These are phyloP conservation scores for Patella ulyssiponensis DNA, from an alignment of 2,888 invertebrate species.

Conservation along the genomic window DNA sequence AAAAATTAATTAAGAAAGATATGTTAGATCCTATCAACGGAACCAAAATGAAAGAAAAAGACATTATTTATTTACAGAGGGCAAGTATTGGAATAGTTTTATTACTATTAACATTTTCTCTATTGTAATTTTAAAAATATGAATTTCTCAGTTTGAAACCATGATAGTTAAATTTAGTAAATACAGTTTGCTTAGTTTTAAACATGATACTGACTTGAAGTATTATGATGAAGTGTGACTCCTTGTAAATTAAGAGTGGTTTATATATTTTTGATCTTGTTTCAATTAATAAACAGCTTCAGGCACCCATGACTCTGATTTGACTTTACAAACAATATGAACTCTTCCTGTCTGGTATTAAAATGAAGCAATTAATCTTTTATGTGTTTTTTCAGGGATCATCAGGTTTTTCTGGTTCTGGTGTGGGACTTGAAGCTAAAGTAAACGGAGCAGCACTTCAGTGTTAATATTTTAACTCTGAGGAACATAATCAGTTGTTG, in stretches of 20 bases:
- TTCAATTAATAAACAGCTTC: no score
- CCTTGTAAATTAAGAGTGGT: no score
- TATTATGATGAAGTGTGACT: no score
- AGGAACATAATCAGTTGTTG: no score
- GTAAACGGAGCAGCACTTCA: slow-evolving; percentile 67
- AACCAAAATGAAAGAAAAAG: slow-evolving; percentile 85
- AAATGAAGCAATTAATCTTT: not conserved
- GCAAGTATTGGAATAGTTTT: slow-evolving; percentile 73
- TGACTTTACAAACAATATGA: no score
- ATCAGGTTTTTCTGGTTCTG: slow-evolving; percentile 92
- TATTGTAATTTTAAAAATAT: no score
- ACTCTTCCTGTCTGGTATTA: not conserved
- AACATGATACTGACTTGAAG: no score
- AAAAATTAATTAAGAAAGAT: slow-evolving; percentile 95
- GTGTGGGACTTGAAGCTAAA: slow-evolving; percentile 82
- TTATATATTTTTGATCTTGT: no score
- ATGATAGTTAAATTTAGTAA: no score
- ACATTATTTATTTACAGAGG: slow-evolving; percentile 92
- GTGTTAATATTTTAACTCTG: slow-evolving; percentile 10
- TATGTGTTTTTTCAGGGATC: slow-evolving; percentile 81
- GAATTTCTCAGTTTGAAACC: no score
- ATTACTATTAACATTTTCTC: not conserved
- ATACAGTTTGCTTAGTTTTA: no score
- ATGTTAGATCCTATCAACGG: slow-evolving; percentile 95
- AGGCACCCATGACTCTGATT: no score